Evolutionary conservation across 2,888 invertebrate species (phyloP), one percentile per base, ranked within the genome.

Genomic region (Conchocele bisecta): DNA sequence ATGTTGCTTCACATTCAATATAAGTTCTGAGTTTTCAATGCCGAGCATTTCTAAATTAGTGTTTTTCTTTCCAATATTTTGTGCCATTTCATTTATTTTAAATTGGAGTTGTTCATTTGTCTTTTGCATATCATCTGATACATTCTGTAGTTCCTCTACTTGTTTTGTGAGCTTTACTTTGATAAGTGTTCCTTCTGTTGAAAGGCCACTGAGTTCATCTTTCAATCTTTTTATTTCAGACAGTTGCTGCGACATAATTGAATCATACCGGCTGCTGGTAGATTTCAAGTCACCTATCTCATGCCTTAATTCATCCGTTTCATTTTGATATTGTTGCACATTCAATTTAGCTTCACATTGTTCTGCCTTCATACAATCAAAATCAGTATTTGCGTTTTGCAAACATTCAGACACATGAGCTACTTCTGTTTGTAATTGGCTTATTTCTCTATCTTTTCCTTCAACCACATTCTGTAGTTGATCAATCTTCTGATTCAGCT

Each of bases 181-280:
- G 24, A 56, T 70, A 5, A 59, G 64, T 46, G 75, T 63, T 44
- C 67, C 59, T 37, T 75, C 70, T 51, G 64, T 56, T 35, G 63
- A 58, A 46, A 63, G 63, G 17, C 63, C 61, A 63, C 67, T 70
- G n/a, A 70, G 26, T 13, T 61, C 56, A 70, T n/a, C n/a, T n/a
- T n/a, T n/a, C n/a, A n/a, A n/a, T n/a, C n/a, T n/a, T n/a, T n/a
- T n/a, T n/a, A n/a, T n/a, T n/a, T n/a, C n/a, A n/a, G n/a, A n/a
- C n/a, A n/a, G n/a, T n/a, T n/a, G n/a, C n/a, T n/a, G n/a, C n/a
- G n/a, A n/a, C n/a, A n/a, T n/a, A n/a, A n/a, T n/a, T n/a, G n/a
- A n/a, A n/a, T n/a, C n/a, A n/a, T n/a, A n/a, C n/a, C n/a, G n/a
- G n/a, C n/a, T n/a, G n/a, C n/a, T n/a, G n/a, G n/a, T n/a, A n/a